Base-by-base conservation (phyloP, 2,888 invertebrate genomes). In the Calephelis perditalis region DNA sequence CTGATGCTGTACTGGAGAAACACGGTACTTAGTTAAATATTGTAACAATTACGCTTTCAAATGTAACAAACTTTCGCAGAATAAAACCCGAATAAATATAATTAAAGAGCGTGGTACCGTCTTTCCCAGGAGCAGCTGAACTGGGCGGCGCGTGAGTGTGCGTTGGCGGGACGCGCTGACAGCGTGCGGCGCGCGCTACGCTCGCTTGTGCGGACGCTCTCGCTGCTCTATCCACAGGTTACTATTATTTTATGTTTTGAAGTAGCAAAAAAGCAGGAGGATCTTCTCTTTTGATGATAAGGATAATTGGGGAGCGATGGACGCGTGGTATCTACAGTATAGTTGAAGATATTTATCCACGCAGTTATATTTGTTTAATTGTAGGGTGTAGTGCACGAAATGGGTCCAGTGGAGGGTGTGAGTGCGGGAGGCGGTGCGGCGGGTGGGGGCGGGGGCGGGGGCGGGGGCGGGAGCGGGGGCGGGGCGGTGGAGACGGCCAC, bases 401-500 rank as follows among this genome's bases (percentile, higher is more conserved):
- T 79, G 62, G 60, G 62, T 37, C 7, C 11, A 64, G 37, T 37
- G 65, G 63, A 82, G 95, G 95, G 95, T 95, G 61, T 47, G 7
- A 59, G 94, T 1, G 94, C 94, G 45, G 66, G 68, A 78, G 49
- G 49, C 57, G 8, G 57, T 57, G 49, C 57, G 8, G 57, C 57
- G 36, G 76, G 70, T 68, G 74, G 59, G 72, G 73, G 57, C 69
- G 54, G 15, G 62, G 61, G 62, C 9, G 64, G 26, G 47, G 66
- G 63, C 82, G 95, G 95, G 95, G 95, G 62, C 55, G n/a, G 58
- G 46, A 12, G 94, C 94, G 75, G 47, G 15, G 95, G 95, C 77
- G 95, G 94, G 1, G 95, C 94, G 47, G 63, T 57, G 1, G 70
- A 68, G n/a, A 67, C 67, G 7, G 66, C 64, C 43, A 69, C 71